phyloP scores from a whole-genome alignment of 2,797 vertebrate genomes.

The Passerculus sandwichensis region DNA sequence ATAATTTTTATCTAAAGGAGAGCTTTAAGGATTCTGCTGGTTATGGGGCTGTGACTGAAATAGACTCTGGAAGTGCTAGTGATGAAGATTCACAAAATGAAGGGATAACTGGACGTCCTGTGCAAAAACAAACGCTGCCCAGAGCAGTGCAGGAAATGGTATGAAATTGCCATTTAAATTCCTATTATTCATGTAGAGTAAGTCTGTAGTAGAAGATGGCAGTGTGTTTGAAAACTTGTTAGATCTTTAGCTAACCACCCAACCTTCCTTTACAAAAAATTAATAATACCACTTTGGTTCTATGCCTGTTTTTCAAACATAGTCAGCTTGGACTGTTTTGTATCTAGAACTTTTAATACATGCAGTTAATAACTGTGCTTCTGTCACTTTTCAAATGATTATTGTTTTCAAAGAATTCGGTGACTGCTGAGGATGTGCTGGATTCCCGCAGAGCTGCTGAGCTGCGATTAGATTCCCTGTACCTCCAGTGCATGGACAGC shows the following conservation, averaged over 20 bases:
- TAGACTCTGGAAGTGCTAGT: conserved; percentile 85
- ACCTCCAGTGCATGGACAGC: conserved; percentile 64
- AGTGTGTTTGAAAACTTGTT: neutral
- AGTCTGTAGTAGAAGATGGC: neutral
- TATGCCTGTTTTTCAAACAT: neutral
- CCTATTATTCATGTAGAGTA: neutral
- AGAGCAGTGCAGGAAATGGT: conserved; percentile 79
- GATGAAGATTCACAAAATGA: conserved; percentile 83
- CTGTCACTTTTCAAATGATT: neutral
- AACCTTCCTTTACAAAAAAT: neutral
- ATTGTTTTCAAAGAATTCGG: neutral
- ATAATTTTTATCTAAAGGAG: conserved; percentile 62
- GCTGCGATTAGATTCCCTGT: conserved; percentile 67
- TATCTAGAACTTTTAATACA: neutral
- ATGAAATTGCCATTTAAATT: neutral
- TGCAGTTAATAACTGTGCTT: neutral
- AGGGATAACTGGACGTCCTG: conserved; percentile 60
- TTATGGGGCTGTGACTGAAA: conserved; percentile 78
- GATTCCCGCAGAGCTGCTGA: neutral
- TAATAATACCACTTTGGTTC: neutral
- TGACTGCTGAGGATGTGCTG: neutral
- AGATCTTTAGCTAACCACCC: neutral
- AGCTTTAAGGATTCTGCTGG: conserved; percentile 79
- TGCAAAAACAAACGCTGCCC: conserved; percentile 63
- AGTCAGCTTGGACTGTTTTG: neutral